Evolutionary conservation across 1,140 invertebrate species (phyloP), one percentile per base, ranked within the genome.

Genomic region (Halotydeus destructor): DNA sequence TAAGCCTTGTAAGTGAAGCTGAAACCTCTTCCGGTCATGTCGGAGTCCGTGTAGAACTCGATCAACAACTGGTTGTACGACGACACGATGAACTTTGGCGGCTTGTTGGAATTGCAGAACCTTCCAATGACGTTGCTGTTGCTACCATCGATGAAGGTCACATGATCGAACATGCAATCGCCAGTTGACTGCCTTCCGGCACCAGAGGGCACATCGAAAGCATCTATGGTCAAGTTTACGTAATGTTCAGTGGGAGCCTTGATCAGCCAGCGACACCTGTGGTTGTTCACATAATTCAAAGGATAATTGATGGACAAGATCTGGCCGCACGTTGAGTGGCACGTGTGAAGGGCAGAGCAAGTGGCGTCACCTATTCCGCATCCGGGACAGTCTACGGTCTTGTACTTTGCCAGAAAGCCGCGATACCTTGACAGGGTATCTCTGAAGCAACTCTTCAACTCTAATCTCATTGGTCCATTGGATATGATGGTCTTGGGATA

Each of bases 241-340:
- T 53, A 55, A 41, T 52, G 46, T 16, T 38, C 38, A 5, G 36
- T 38, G 14, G 48, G 30, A 12, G 51, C 54, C 23, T 26, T 12
- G 14, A 55, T 55, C 19, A 49, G 31, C 54, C 54, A 55, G n/a
- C 48, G 37, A 38, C 54, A 55, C 16, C 54, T 23, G 40, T 54
- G 52, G 36, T 52, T 52, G 24, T 50, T 53, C 22, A 37, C 37
- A 42, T 55, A 55, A 37, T 46, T 39, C 9, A 49, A 19, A 9
- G 54, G 54, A 48, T 55, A 50, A 5, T 50, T 52, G 23, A 50
- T 46, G 1, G 54, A 55, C 23, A 47, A 25, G 26, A 55, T 55
- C 19, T 49, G 36, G 18, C 52, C 52, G 46, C 53, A 55, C 5
- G 38, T 19, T 5, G 44, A 45, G 9, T 37, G 14, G 30, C 53